A percentile compares a stretch with the other conserved stretches of the same genome.
These are phyloP conservation scores for Drosophila hamatofila DNA, from an alignment of 2,888 invertebrate genomes.

Conservation along the genomic window DNA sequence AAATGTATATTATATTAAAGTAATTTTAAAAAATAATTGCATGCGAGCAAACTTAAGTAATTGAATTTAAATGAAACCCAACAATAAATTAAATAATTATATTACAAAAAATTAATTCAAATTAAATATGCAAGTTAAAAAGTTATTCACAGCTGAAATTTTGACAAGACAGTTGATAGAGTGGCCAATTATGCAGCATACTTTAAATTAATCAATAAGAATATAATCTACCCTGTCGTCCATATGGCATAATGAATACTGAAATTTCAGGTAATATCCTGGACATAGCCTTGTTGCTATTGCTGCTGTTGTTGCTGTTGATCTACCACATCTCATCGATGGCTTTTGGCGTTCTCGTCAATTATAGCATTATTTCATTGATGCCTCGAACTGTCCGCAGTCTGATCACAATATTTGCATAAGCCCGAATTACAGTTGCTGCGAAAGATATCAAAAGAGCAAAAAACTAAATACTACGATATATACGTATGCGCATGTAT, in stretches of 20 bases:
- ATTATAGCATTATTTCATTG: constrained; percentile 47
- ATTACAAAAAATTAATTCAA: not conserved
- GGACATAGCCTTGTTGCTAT: not conserved
- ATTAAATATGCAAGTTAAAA: not conserved
- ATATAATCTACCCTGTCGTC: not conserved
- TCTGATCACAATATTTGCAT: constrained; percentile 75
- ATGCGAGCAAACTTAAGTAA: too few relatives aligned
- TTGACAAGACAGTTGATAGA: constrained; percentile 1
- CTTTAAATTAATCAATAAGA: constrained; percentile 11
- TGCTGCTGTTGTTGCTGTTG: not conserved
- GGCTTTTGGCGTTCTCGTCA: constrained; percentile 39
- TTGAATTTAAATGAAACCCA: too few relatives aligned
- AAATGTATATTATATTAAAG: too few relatives aligned
- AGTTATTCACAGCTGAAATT: not conserved
- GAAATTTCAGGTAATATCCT: not conserved
- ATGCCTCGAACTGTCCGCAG: constrained; percentile 46
- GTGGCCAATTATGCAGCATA: not conserved
- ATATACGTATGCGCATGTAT: not conserved
- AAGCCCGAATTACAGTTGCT: constrained; percentile 71
- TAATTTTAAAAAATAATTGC: too few relatives aligned
- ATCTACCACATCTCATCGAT: constrained; percentile 33
- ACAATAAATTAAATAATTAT: too few relatives aligned
- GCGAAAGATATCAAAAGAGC: constrained; percentile 10
- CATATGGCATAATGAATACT: constrained; percentile 11
- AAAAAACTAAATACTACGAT: constrained; percentile 1